A percentile compares a stretch with the other conserved stretches of the same genome.
Evolutionary conservation across 2,113 vertebrate genomes (phyloP).

Genomic region (Porphyrio hochstetteri): DNA sequence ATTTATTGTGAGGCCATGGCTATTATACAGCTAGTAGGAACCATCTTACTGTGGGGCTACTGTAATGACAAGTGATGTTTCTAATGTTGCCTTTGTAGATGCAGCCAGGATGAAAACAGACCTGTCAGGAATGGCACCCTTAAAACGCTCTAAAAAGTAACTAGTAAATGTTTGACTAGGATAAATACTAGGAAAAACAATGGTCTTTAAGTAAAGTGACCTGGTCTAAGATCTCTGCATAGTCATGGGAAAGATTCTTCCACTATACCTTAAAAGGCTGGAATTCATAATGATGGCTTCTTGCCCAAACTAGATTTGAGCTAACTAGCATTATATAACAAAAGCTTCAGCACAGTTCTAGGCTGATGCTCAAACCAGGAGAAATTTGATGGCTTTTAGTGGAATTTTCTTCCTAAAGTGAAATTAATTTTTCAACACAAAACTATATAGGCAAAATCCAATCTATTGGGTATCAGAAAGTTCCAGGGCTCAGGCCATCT

Average conservation of each 20-base stretch:
- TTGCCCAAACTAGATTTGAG: neutral
- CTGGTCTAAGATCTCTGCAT: neutral
- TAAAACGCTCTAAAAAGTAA: neutral
- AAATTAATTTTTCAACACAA: neutral
- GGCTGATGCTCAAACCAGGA: neutral
- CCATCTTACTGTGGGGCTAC: neutral
- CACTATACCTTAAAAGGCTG: neutral
- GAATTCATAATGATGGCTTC: neutral
- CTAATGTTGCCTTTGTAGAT: neutral
- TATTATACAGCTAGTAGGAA: neutral
- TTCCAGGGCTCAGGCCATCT: neutral
- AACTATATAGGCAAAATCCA: neutral
- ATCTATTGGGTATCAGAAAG: neutral
- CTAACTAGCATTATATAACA: neutral
- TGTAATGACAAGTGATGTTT: neutral
- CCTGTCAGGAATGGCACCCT: neutral
- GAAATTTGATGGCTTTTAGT: neutral
- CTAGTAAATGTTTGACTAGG: slow-evolving; percentile 24
- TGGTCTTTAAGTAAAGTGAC: neutral
- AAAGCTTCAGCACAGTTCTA: neutral
- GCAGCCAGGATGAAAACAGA: neutral
- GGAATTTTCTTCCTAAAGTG: neutral
- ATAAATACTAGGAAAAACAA: neutral
- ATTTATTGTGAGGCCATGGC: neutral
- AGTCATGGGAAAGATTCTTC: neutral